These are phyloP conservation scores for Carapus acus DNA, from an alignment of 2,797 vertebrate species.

Conservation along the genomic window DNA sequence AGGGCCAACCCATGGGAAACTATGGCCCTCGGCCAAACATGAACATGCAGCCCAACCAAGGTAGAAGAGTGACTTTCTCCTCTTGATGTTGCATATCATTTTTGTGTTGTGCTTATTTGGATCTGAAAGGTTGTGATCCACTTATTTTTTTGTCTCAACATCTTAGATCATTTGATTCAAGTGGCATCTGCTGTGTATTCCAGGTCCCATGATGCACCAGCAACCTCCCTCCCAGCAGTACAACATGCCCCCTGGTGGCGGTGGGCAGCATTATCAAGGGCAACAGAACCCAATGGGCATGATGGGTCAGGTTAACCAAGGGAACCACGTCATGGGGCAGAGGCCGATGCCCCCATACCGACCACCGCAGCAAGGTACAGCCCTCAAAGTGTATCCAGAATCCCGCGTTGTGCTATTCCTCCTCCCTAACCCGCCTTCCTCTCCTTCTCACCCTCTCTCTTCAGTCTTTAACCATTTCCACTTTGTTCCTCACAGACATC, in stretches of 20 bases:
- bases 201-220: conserved; percentile 99
- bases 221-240: conserved; percentile 95
- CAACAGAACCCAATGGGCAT: conserved; percentile 96
- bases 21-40: conserved; percentile 96
- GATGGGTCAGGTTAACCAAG: conserved; percentile 95
- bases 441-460: conserved; percentile 53
- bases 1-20: conserved; percentile 93
- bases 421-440: conserved; percentile 55
- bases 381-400: conserved; percentile 43
- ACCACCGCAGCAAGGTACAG: conserved; percentile 94
- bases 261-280: conserved; percentile 94
- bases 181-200: conserved; percentile 6
- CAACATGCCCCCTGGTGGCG: conserved; percentile 89
- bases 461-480: conserved; percentile 48
- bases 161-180: conserved; percentile 7
- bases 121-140: background rate
- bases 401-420: conserved; percentile 47
- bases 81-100: background rate
- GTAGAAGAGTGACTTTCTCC: conserved; percentile 55
- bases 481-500: conserved; percentile 50
- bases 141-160: background rate
- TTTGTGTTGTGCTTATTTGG: background rate
- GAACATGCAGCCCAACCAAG: conserved; percentile 97
- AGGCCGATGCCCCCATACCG: conserved; percentile 98
- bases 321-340: conserved; percentile 96